Base-by-base conservation (phyloP, 2,113 vertebrate species). In the Nematolebias whitei region DNA sequence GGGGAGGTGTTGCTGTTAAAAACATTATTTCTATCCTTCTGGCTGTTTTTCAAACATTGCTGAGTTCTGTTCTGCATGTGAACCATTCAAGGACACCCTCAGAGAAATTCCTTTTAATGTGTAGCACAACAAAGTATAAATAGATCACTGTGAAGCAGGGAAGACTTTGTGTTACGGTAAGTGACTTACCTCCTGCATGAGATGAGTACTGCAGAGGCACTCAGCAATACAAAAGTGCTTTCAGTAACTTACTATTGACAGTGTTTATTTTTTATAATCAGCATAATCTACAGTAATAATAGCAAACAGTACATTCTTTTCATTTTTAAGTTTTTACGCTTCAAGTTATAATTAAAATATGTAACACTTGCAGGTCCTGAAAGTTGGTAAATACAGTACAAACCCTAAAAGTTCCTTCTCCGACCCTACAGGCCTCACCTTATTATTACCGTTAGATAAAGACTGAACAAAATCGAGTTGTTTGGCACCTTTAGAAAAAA, bases 21-120 rank as follows among this genome's bases (percentile, higher is more conserved):
- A 50, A 44, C 6, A 51, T 92, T 88, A 82, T 57, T 89, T 88
- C 59, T 74, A 75, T 83, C 71, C 72, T 32, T 78, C 62, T 88
- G 79, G 73, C 60, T 83, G 62, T 64, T 56, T 85, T 90, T 58
- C n/a, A 87, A 68, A 83, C 29, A n/a, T n/a, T n/a, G 23, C 58
- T 52, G 26, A 53, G 75, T 44, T 84, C 65, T 83, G 40, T 83
- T 82, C 76, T 72, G 75, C 56, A 62, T 84, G 51, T 52, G 52
- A 53, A 68, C 65, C 72, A 72, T 48, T 75, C 61, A 83, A 76
- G 72, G 56, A 55, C 64, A 82, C 76, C 75, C 85, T 74, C 66
- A 38, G 75, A 82, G 79, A 81, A 83, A 78, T 64, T 86, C 76
- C 73, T 51, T 86, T 89, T 86, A 73, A 84, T 78, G 64, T 1